Evolutionary conservation across 2,888 invertebrate genomes (phyloP).

Genomic region (Meliscaeva auricollis): DNA sequence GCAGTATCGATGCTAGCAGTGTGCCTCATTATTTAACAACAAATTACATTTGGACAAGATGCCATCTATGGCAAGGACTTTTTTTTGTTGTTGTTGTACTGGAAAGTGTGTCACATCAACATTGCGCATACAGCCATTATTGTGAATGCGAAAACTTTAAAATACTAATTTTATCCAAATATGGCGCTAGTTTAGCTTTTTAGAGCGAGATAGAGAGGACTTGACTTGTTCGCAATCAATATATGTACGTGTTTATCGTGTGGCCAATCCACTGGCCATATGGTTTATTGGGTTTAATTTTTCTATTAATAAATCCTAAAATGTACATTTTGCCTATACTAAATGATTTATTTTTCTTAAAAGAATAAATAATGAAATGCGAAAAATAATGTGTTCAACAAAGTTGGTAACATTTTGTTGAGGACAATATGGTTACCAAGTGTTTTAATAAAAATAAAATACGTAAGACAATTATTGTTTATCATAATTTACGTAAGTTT

Average conservation of each 20-base stretch:
- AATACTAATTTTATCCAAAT: slow-evolving; percentile 57
- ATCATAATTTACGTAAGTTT: too few species aligned
- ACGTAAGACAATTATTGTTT: too few species aligned
- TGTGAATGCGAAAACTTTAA: slow-evolving; percentile 48
- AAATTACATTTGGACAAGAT: slow-evolving; percentile 71
- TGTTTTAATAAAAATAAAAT: neutral
- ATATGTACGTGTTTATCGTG: neutral
- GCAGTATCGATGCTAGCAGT: neutral
- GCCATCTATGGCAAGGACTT: slow-evolving; percentile 76
- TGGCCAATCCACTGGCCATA: slow-evolving; percentile 46
- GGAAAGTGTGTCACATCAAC: slow-evolving; percentile 76
- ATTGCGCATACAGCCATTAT: slow-evolving; percentile 52
- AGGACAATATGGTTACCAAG: neutral
- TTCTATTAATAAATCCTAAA: slow-evolving; percentile 60
- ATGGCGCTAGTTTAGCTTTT: slow-evolving; percentile 57
- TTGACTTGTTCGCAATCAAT: slow-evolving; percentile 28
- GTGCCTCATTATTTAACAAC: slow-evolving; percentile 67
- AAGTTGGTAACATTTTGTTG: slow-evolving; percentile 18
- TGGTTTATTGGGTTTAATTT: slow-evolving; percentile 38
- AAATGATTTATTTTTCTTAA: slow-evolving; percentile 48
- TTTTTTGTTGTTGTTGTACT: slow-evolving; percentile 19
- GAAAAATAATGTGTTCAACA: neutral
- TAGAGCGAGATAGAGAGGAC: neutral
- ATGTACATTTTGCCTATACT: slow-evolving; percentile 37
- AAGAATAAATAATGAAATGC: slow-evolving; percentile 7